Base-by-base conservation (phyloP, 2,113 vertebrate genomes). In the Globicephala melas region DNA sequence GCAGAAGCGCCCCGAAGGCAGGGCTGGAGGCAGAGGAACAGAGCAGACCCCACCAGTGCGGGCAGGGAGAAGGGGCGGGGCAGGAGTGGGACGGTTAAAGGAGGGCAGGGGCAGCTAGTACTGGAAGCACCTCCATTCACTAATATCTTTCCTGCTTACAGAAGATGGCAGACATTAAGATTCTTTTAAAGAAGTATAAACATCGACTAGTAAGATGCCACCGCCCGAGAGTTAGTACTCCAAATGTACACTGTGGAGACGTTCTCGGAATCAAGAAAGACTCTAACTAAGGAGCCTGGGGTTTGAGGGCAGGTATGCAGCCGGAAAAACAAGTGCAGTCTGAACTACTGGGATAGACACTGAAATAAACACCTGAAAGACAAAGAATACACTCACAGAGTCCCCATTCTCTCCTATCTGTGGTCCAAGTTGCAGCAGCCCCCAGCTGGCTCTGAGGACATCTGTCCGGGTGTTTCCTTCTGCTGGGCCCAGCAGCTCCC, bases 41-140 rank as follows among this genome's bases (percentile, higher is more conserved):
- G 70, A 17, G 44, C 33, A 36, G 50, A 84, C 33, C 5, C 20
- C n/a, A 21, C 62, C 44, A 74, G 14, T 8, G 8, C 26, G 58
- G 89, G 23, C 15, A n/a, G 14, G 9, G 38, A 8, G 55, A 58
- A 68, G 89, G 14, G 71, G 33, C 33, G 41, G 33, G 38, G 9
- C 1, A 0, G 1, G 28, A 2, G 2, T n/a, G 1, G 6, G 28
- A n/a, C 1, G 23, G 33, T 31, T 38, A 28, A 65, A 47, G 15
- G 58, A 71, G 41, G 67, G 36, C 8, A 23, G 4, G 26, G 41
- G 41, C 5, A 31, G 76, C 60, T 68, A n/a, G 53, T 8, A 3
- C 0, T 67, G 67, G 84, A 76, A 65, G 89, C 12, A 53, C 47
- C 50, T 88, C 71, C 41, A 53, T 15, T 62, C 73, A 28, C 71